phyloP scores from a whole-genome alignment of 1,140 invertebrate species.

The Pantala flavescens region DNA sequence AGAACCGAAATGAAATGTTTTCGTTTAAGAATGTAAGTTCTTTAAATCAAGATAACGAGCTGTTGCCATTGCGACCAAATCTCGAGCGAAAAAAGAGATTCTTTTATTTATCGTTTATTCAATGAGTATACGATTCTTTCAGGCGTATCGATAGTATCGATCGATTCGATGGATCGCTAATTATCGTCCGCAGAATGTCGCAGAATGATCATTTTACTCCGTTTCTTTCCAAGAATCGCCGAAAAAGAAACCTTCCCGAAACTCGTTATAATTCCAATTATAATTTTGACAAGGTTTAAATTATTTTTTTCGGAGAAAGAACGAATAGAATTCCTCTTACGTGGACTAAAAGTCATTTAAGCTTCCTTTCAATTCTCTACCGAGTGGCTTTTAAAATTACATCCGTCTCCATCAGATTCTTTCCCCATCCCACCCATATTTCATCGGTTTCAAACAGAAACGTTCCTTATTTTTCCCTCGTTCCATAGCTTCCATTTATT shows the following conservation, averaged over 20 bases:
- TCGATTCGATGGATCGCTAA: too few species aligned
- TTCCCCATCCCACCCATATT: background rate
- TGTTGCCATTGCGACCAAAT: too few species aligned
- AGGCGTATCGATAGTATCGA: too few species aligned
- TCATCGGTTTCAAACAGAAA: background rate
- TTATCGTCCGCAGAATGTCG: too few species aligned
- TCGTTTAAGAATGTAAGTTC: too few species aligned
- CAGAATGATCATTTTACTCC: too few species aligned
- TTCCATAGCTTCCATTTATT: background rate
- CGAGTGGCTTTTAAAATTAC: background rate
- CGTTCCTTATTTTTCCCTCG: background rate
- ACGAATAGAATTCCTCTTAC: background rate
- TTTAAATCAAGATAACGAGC: too few species aligned
- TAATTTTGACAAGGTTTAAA: background rate
- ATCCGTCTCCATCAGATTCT: constrained; percentile 5
- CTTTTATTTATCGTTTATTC: too few species aligned
- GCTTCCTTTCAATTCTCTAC: constrained; percentile 5
- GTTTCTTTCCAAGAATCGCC: background rate
- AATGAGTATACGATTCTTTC: too few species aligned
- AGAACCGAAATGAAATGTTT: too few species aligned
- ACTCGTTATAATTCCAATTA: background rate
- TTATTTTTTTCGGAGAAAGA: background rate
- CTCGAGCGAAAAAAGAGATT: too few species aligned
- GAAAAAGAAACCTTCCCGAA: background rate
- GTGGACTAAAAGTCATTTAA: constrained; percentile 2